phyloP scores from a whole-genome alignment of 2,797 vertebrate species.

The Podarcis siculus region DNA sequence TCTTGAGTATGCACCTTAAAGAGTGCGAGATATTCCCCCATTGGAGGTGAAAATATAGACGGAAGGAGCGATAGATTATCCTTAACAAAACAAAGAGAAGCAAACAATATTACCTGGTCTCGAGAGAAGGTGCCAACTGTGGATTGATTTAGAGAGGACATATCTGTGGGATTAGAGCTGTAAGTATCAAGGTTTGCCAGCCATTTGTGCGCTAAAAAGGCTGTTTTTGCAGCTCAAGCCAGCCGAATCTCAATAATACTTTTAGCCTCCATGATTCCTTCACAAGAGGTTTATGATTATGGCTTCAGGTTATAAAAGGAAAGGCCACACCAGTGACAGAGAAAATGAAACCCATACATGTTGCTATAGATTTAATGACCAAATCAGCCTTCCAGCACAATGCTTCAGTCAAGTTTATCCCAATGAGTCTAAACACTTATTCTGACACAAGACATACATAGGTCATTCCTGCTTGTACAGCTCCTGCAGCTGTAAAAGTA shows the following conservation, averaged over 20 bases:
- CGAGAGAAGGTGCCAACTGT: conserved; percentile 26
- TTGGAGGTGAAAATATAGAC: not conserved
- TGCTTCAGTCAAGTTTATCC: conserved; percentile 31
- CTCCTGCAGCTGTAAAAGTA: not conserved
- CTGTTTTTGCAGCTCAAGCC: conserved; percentile 19
- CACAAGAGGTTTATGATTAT: conserved; percentile 21
- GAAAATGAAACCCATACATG: not conserved
- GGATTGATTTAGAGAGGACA: conserved; percentile 18
- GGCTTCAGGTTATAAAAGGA: conserved; percentile 24
- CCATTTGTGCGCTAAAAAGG: conserved; percentile 34
- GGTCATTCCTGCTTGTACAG: not conserved
- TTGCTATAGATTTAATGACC: conserved; percentile 47
- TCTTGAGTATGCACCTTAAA: conserved; percentile 6
- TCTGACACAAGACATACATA: conserved; percentile 9
- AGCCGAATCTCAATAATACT: not conserved
- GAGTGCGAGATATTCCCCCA: not conserved
- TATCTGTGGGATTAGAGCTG: conserved; percentile 33
- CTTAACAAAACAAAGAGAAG: conserved; percentile 22
- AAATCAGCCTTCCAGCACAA: conserved; percentile 41
- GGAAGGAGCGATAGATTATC: conserved; percentile 15
- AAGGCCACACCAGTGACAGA: conserved; percentile 24
- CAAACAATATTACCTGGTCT: conserved; percentile 17
- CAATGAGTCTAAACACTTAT: conserved; percentile 29
- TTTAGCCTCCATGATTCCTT: conserved; percentile 5
- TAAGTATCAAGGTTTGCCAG: conserved; percentile 15